Evolutionary conservation across 2,113 vertebrate genomes (phyloP).

Genomic region (Fulica atra): DNA sequence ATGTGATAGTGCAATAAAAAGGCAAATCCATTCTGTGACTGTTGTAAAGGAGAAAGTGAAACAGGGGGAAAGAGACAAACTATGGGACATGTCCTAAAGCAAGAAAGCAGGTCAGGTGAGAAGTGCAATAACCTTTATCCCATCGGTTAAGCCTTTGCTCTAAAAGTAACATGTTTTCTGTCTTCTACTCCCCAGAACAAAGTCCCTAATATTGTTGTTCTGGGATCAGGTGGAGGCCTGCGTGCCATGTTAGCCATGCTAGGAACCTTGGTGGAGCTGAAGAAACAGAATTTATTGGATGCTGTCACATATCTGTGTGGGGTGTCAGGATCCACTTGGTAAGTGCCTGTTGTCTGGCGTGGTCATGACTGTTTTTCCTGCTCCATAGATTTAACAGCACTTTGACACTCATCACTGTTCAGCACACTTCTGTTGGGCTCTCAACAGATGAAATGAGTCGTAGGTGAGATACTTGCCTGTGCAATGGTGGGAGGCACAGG

Average conservation of each 20-base stretch:
- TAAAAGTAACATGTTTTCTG: neutral
- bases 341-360: neutral
- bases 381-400: neutral
- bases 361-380: neutral
- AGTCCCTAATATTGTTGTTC: constrained; percentile 58
- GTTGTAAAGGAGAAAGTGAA: neutral
- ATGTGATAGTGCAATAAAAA: neutral
- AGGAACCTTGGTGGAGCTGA: constrained; percentile 63
- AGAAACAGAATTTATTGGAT: constrained; percentile 59
- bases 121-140: neutral
- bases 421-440: neutral
- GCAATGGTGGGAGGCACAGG: neutral
- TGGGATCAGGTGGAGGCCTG: constrained; percentile 73
- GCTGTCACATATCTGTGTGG: neutral
- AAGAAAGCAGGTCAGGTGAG: neutral
- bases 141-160: neutral
- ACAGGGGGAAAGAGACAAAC: neutral
- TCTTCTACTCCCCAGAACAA: neutral
- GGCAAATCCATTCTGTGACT: neutral
- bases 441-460: neutral
- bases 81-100: neutral
- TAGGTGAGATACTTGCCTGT: neutral
- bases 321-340: neutral
- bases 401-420: neutral
- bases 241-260: constrained; percentile 64